These are phyloP conservation scores for Platalea minor DNA, from an alignment of 2,797 vertebrate species.

Conservation along the genomic window DNA sequence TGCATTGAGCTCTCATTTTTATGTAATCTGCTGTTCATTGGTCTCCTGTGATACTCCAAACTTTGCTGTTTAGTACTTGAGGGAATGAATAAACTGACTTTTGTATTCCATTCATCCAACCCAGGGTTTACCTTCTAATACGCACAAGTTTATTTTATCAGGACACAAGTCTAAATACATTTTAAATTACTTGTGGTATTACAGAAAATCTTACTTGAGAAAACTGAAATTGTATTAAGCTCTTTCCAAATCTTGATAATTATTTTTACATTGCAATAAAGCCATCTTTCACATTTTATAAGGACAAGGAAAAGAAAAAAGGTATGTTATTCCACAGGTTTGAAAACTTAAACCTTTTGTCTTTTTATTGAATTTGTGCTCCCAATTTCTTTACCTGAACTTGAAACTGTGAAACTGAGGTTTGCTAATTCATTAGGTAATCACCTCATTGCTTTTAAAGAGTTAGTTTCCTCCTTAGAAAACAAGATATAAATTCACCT, in stretches of 20 bases:
- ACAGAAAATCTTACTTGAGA: background rate
- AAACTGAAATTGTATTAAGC: background rate
- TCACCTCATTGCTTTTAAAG: background rate
- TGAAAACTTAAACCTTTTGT: background rate
- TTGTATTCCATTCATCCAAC: background rate
- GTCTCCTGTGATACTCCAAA: background rate
- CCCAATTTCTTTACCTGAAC: background rate
- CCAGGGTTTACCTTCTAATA: background rate
- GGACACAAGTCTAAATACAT: background rate
- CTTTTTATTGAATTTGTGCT: background rate
- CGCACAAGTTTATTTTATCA: background rate
- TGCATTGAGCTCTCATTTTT: background rate
- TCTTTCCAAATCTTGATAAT: background rate
- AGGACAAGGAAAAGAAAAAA: background rate
- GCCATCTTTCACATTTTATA: background rate
- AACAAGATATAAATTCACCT: background rate
- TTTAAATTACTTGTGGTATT: background rate
- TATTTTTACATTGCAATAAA: background rate
- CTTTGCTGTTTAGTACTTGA: background rate
- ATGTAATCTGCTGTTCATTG: background rate
- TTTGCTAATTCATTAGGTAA: background rate
- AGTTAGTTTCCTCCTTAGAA: background rate
- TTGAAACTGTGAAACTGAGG: background rate
- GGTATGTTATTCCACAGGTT: background rate
- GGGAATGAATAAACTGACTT: background rate